Base-by-base conservation (phyloP, 2,888 invertebrate genomes). In the Microplitis manilae region DNA sequence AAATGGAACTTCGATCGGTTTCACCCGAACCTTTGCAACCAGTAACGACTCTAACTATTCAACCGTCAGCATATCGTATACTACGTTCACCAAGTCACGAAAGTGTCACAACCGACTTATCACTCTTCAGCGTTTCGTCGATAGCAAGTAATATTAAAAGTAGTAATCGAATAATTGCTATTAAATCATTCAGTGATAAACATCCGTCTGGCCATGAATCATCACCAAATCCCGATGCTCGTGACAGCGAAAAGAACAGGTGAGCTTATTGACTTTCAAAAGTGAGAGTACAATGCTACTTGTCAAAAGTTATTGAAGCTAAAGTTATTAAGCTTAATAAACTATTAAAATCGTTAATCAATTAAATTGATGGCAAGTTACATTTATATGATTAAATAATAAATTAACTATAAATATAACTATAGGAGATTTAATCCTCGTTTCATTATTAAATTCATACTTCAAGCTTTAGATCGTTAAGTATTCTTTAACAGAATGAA, bases 21-120 rank as follows among this genome's bases (percentile, higher is more conserved):
- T 85, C 86, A 30, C 83, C 85, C 59, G 83, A 83, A 65, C 85
- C 86, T 6, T 71, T 81, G 17, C 50, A 50, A 50, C 50, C 50
- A 50, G 50, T 13, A 8, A 13, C 9, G 13, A 81, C 83, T 17
- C 78, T 85, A 62, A 82, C 85, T 15, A 80, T 81, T 38, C 92
- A 92, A 82, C 91, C 91, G 65, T 91, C 92, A 8, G 90, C 90
- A 13, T 93, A 93, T 85, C 93, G 94, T 79, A 93, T 94, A 90
- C 88, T 94, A 79, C 92, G 96, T 73, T 96, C 96, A 1, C 96
- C 96, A 5, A 95, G 95, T 17, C 95, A 95, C 90, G 96, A 96
- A 90, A 95, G 95, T 17, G 95, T 96, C 83, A 95, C 95, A 13
- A 96, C 96, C 0, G 96, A 96, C 89, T 91, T 96, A 73, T 96